Conservation (phyloP, 2,797 vertebrate genomes). For the Apogon talboti region DNA sequence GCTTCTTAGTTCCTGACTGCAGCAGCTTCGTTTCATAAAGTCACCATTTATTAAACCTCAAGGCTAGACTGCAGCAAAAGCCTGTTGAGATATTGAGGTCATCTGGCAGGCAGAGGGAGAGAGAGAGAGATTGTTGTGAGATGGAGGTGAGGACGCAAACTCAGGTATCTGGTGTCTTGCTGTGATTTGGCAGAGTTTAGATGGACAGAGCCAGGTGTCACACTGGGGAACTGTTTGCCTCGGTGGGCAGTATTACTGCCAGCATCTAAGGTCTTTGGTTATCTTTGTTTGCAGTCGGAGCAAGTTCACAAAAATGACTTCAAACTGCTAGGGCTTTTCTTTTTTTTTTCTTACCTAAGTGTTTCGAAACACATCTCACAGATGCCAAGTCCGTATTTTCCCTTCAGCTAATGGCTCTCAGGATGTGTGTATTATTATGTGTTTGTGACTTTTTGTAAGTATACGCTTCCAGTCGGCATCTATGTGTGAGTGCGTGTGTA, state of each 20-base stretch:
- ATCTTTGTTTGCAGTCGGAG: constrained; percentile 20
- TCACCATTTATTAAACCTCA: constrained; percentile 82
- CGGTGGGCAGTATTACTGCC: constrained; percentile 41
- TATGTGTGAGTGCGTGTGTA: constrained; percentile 46
- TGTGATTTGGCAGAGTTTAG: constrained; percentile 65
- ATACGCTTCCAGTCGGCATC: constrained; percentile 43
- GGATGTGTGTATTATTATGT: constrained; percentile 45
- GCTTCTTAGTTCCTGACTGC: constrained; percentile 64
- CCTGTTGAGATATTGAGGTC: constrained; percentile 81
- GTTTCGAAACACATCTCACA: constrained; percentile 41
- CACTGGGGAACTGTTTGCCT: constrained; percentile 41
- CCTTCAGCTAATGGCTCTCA: constrained; percentile 55
- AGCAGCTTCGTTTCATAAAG: constrained; percentile 77
- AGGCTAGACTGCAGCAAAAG: constrained; percentile 68
- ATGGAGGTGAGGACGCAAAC: constrained; percentile 44
- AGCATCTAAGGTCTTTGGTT: constrained; percentile 48
- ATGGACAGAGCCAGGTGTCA: constrained; percentile 55
- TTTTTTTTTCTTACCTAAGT: constrained; percentile 20
- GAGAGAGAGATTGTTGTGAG: constrained; percentile 57
- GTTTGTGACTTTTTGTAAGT: constrained; percentile 49
- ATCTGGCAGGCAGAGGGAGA: constrained; percentile 51
- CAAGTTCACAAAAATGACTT: constrained; percentile 18
- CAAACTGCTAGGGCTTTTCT: constrained; percentile 41
- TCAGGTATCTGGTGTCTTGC: constrained; percentile 54
- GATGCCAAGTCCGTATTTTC: constrained; percentile 56